These are phyloP conservation scores for Cebus imitator DNA, from an alignment of 2,113 vertebrate genomes.

Conservation along the genomic window DNA sequence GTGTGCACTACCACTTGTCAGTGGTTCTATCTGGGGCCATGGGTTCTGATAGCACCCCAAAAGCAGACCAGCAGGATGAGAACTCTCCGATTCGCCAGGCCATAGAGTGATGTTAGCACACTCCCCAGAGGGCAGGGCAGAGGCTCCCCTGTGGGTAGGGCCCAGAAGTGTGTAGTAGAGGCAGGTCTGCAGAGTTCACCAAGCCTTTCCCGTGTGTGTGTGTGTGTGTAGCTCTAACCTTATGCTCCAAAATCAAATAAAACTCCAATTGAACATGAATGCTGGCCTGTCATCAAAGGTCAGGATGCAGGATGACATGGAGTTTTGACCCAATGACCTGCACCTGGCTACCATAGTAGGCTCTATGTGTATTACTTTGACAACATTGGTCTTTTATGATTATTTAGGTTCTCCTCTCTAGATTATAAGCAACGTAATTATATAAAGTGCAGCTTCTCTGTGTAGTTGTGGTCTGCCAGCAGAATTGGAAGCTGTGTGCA, in stretches of 20 bases:
- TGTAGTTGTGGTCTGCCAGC: neutral
- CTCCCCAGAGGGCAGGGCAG: no score
- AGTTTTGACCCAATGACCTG: no score
- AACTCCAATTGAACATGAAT: neutral
- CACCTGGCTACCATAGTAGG: neutral
- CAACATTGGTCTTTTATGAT: neutral
- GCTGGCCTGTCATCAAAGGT: neutral
- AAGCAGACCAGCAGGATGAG: neutral
- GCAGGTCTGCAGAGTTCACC: neutral
- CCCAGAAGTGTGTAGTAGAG: neutral
- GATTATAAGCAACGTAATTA: neutral
- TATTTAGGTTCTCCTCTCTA: neutral
- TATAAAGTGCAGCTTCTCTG: neutral
- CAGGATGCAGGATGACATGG: neutral
- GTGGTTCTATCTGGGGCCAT: neutral
- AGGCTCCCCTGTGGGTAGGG: neutral
- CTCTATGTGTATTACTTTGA: neutral
- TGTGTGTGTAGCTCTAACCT: neutral
- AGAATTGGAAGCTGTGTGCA: neutral
- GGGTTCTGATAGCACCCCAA: neutral
- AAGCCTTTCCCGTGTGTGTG: no score
- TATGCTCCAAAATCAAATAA: neutral
- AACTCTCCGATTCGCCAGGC: neutral
- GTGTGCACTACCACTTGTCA: fast-evolving
- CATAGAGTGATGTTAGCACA: fast-evolving